Evolutionary conservation across 1,140 invertebrate species (phyloP).

Genomic region (Spodoptera litura): DNA sequence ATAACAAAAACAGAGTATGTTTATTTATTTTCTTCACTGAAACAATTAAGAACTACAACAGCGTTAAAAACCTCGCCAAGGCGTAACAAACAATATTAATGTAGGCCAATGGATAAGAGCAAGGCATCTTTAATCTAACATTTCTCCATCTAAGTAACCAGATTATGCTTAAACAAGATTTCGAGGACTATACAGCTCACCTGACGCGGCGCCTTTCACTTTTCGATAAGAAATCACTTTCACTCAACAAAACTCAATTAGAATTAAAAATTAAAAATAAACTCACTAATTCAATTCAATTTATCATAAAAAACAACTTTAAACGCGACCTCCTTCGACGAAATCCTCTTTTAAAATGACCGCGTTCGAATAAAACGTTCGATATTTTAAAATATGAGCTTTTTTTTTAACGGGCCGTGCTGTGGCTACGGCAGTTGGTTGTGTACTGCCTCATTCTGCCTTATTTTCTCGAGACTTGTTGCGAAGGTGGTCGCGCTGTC

Average conservation of each 20-base stretch:
- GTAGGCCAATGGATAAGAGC: constrained; percentile 25
- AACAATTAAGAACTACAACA: constrained; percentile 9
- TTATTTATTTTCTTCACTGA: too few species aligned
- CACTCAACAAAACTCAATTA: constrained; percentile 62
- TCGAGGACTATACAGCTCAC: constrained; percentile 64
- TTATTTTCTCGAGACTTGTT: constrained; percentile 70
- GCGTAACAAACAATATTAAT: neutral
- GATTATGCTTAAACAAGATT: constrained; percentile 67
- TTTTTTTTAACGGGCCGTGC: constrained; percentile 42
- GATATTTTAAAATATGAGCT: constrained; percentile 26
- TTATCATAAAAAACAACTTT: neutral
- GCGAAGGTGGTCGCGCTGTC: constrained; percentile 62
- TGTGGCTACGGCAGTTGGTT: constrained; percentile 30
- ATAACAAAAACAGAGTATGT: too few species aligned
- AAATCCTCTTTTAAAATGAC: constrained; percentile 38
- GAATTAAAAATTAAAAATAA: constrained; percentile 42
- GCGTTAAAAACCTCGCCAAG: neutral
- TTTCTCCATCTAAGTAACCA: constrained; percentile 60
- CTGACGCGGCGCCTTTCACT: constrained; percentile 70
- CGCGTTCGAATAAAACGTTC: constrained; percentile 35
- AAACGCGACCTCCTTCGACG: constrained; percentile 23
- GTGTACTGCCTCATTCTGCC: constrained; percentile 47
- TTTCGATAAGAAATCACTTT: constrained; percentile 76
- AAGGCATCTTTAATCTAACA: constrained; percentile 57
- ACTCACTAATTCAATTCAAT: constrained; percentile 19